These are phyloP conservation scores for Ptychadena robeensis DNA, from an alignment of 2,797 vertebrate genomes.

Conservation along the genomic window DNA sequence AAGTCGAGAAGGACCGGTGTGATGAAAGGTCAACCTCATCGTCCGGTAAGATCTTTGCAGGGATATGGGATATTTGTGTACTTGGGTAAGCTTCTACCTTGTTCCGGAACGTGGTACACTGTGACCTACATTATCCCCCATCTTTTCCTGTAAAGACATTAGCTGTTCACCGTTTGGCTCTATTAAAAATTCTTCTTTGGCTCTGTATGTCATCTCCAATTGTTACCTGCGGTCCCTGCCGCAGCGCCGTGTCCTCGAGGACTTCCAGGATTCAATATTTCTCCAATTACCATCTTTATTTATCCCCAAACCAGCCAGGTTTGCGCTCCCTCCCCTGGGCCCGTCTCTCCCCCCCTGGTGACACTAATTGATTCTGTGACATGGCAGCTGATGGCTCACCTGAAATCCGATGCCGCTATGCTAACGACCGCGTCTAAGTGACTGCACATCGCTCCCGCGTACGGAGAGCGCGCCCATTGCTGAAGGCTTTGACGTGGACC, in stretches of 20 bases:
- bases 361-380: slow-evolving; percentile 36
- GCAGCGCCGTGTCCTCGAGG: not conserved
- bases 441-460: not conserved
- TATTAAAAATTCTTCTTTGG: not conserved
- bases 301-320: slow-evolving; percentile 1
- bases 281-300: slow-evolving; percentile 41
- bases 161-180: not conserved
- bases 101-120: not conserved
- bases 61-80: not conserved
- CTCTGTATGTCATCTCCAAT: not conserved
- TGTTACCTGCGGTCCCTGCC: not conserved
- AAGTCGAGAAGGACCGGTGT: too few relatives aligned
- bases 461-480: not conserved
- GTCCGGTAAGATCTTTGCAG: not conserved
- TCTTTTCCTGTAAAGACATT: not conserved
- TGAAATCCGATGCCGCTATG: not conserved
- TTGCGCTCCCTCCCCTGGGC: slow-evolving; percentile 1
- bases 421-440: not conserved
- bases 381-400: not conserved
- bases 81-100: not conserved
- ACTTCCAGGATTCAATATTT: slow-evolving; percentile 29
- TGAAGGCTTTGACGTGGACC: not conserved
- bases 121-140: not conserved
- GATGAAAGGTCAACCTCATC: too few relatives aligned
- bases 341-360: not conserved